Conservation (phyloP, 2,888 invertebrate species). For the Dastarcus helophoroides region DNA sequence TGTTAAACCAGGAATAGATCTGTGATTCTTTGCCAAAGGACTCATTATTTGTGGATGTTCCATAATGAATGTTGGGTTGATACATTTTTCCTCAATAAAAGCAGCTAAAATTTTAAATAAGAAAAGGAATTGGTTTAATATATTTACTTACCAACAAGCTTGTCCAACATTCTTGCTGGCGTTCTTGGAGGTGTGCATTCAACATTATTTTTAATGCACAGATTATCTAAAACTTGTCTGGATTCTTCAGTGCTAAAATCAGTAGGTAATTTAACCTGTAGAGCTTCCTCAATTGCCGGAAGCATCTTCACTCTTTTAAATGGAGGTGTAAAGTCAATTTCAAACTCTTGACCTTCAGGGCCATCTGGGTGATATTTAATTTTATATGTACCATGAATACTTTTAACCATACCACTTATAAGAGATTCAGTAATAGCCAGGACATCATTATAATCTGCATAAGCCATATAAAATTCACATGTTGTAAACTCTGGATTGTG, state of each 20-base stretch:
- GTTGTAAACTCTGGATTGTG: slow-evolving; percentile 99
- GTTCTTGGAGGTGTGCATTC: slow-evolving; percentile 93
- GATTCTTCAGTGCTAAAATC: slow-evolving; percentile 58
- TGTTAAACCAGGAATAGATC: slow-evolving; percentile 59
- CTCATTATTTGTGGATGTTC: slow-evolving; percentile 99
- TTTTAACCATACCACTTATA: slow-evolving; percentile 88
- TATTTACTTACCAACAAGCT: slow-evolving; percentile 63
- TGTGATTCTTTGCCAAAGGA: slow-evolving; percentile 95
- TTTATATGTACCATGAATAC: slow-evolving; percentile 84
- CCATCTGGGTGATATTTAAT: slow-evolving; percentile 89
- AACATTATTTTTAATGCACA: slow-evolving; percentile 63
- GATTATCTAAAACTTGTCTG: slow-evolving; percentile 62
- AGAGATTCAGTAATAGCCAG: slow-evolving; percentile 87
- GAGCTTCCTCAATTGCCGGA: slow-evolving; percentile 70
- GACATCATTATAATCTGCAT: slow-evolving; percentile 96
- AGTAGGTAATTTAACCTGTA: slow-evolving; percentile 66
- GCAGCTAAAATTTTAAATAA: too few relatives aligned
- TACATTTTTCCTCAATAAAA: slow-evolving; percentile 87
- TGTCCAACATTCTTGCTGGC: slow-evolving; percentile 86
- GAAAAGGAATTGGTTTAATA: too few relatives aligned
- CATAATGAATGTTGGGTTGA: slow-evolving; percentile 92
- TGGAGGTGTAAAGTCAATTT: slow-evolving; percentile 96
- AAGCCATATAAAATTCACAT: slow-evolving; percentile 99
- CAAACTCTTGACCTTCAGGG: slow-evolving; percentile 64
- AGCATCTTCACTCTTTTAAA: slow-evolving; percentile 90